Base-by-base conservation (phyloP, 2,888 invertebrate genomes). In the Gryllus longicercus region DNA sequence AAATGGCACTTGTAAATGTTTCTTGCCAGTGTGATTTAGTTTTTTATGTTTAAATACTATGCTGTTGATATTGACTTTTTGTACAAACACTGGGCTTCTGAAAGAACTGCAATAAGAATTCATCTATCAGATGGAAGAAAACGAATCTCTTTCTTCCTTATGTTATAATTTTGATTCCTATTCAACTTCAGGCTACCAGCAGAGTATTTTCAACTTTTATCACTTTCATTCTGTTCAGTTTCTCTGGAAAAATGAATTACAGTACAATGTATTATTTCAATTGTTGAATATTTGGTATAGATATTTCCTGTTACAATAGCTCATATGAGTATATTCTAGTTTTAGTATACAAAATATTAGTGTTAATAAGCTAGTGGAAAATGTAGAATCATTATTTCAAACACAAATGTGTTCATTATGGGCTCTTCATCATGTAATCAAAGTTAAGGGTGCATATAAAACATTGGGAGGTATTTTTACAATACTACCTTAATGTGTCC, bases 401-500 rank as follows among this genome's bases (percentile, higher is more conserved):
- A 63, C 14, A 63, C 63, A 63, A n/a, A 63, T 63, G 63, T 63
- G 63, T 63, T 63, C 63, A 63, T 63, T 14, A 63, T n/a, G 14
- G 63, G 63, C 63, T 63, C 63, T 63, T 63, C 63, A 63, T n/a
- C 63, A 18, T 63, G 63, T 63, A 63, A 63, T 63, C 16, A n/a
- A 63, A 63, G n/a, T 63, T 63, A 63, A 14, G 16, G n/a, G n/a
- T 63, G 63, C 16, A 63, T n/a, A 18, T 63, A 8, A n/a, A n/a
- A 63, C 63, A 18, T 63, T 18, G 63, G n/a, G n/a, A 63, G 51
- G 23, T 74, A 49, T 79, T 50, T 49, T 75, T 74, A 74, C 74
- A 79, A 50, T 75, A 75, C 25, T 75, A 79, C 25, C 76, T 79
- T 76, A 76, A 23, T 51, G 25, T 38, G 38, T 79, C 51, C 76